These are phyloP conservation scores for Sussaba pulchella DNA, from an alignment of 2,888 invertebrate genomes.

Conservation along the genomic window DNA sequence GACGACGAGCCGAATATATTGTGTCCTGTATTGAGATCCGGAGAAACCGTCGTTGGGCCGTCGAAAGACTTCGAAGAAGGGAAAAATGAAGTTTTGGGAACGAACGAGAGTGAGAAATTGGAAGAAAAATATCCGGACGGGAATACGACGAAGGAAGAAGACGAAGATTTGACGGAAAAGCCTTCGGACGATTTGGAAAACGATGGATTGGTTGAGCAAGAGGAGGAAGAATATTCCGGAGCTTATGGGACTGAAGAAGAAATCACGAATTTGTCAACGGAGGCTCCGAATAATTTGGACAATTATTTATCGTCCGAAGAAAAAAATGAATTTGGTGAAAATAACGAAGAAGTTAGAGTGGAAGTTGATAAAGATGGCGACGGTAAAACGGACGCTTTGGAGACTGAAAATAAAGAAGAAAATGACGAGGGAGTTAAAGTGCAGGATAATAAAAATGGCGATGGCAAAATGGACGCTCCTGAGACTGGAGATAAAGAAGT, in stretches of 20 bases:
- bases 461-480: no score
- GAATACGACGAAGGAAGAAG: no score
- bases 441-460: background rate
- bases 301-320: background rate
- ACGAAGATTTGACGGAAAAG: background rate
- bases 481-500: no score
- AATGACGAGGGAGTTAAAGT: background rate
- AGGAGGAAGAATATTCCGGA: background rate
- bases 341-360: background rate
- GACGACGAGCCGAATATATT: slow-evolving; percentile 37
- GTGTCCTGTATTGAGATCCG: slow-evolving; percentile 8
- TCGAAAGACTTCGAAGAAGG: background rate
- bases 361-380: background rate
- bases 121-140: no score
- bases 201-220: background rate
- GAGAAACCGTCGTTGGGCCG: background rate
- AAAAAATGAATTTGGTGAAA: background rate
- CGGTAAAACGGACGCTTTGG: background rate
- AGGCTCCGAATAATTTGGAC: background rate
- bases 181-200: background rate
- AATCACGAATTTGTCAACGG: background rate
- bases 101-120: no score
- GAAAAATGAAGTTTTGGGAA: no score
- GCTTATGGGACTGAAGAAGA: background rate
- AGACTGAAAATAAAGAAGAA: background rate